Conservation (phyloP, 1,140 invertebrate genomes). For the Trachelipus rathkii region DNA sequence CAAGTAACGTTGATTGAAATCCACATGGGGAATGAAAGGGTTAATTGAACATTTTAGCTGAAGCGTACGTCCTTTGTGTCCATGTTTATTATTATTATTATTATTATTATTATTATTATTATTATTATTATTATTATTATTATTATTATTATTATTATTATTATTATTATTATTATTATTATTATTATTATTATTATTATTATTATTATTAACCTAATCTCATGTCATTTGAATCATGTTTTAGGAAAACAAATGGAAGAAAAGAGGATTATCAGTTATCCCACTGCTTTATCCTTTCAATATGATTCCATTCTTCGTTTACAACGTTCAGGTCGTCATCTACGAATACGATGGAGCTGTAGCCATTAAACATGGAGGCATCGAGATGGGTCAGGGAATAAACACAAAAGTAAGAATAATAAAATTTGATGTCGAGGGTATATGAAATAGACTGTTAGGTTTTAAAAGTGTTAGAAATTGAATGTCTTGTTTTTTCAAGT, state of each 20-base stretch:
- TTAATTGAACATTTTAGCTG: no score
- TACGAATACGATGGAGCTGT: slow-evolving; percentile 61
- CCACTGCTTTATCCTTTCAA: slow-evolving; percentile 50
- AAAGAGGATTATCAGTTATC: slow-evolving; percentile 54
- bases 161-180: not conserved
- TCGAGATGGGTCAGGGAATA: slow-evolving; percentile 67
- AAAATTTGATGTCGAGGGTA: not conserved
- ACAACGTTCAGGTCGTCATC: slow-evolving; percentile 52
- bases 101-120: no score
- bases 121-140: not conserved
- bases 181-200: slow-evolving; percentile 13
- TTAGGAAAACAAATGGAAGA: slow-evolving; percentile 55
- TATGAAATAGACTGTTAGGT: not conserved
- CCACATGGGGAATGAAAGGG: no score
- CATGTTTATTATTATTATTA: no score
- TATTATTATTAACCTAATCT: not conserved
- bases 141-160: not conserved
- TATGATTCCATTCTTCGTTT: slow-evolving; percentile 51
- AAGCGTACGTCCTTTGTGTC: no score
- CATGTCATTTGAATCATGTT: slow-evolving; percentile 35
- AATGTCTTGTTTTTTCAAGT: no score
- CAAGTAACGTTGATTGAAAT: no score
- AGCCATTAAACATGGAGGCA: slow-evolving; percentile 59
- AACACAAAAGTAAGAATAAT: slow-evolving; percentile 56
- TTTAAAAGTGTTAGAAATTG: not conserved